Conservation (phyloP, 2,113 vertebrate species). For the Gymnogyps californianus region DNA sequence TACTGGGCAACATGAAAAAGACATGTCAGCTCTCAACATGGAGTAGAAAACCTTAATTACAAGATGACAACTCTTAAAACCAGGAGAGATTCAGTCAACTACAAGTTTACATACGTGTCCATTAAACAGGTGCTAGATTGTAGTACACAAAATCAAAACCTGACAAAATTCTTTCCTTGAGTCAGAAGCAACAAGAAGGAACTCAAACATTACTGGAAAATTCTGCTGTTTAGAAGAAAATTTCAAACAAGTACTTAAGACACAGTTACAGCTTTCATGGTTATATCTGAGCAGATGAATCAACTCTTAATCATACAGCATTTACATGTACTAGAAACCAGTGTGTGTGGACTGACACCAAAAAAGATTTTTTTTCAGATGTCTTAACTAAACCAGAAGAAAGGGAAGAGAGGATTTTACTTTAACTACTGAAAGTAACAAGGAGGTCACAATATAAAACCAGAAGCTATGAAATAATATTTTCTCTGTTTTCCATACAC, state of each 20-base stretch:
- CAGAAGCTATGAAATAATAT: neutral
- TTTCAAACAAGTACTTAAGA: neutral
- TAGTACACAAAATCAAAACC: neutral
- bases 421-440: neutral
- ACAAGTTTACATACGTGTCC: neutral
- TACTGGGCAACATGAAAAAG: neutral
- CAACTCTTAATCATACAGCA: neutral
- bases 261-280: neutral
- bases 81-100: neutral
- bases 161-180: accelerated
- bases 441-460: neutral
- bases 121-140: neutral
- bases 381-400: neutral
- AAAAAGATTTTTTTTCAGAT: neutral
- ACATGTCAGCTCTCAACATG: neutral
- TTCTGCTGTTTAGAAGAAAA: neutral
- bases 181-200: neutral
- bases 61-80: neutral
- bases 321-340: neutral
- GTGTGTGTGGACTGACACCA: neutral
- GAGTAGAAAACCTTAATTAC: neutral
- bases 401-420: neutral
- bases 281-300: neutral
- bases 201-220: neutral
- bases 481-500: neutral